phyloP scores from a whole-genome alignment of 1,140 invertebrate genomes.

The Trichoplusia ni region DNA sequence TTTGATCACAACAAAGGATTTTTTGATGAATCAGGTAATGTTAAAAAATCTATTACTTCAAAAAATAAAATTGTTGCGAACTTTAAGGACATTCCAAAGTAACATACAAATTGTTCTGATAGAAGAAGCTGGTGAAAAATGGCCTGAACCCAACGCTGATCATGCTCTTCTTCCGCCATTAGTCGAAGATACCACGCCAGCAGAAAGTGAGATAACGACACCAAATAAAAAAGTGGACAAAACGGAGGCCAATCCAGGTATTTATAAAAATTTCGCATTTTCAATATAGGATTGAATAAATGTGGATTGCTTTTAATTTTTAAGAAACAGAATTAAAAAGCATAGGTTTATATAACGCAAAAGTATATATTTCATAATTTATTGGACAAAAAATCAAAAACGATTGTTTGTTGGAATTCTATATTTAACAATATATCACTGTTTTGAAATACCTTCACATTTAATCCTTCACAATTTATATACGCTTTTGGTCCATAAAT shows the following conservation, averaged over 20 bases:
- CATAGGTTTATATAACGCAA: too few relatives aligned
- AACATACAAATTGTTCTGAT: too few relatives aligned
- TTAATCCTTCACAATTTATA: conserved; percentile 8
- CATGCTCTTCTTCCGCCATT: conserved; percentile 41
- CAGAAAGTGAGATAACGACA: conserved; percentile 25
- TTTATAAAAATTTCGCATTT: too few relatives aligned
- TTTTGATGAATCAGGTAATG: conserved; percentile 62
- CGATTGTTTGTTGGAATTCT: too few relatives aligned
- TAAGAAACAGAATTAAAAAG: too few relatives aligned
- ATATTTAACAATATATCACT: too few relatives aligned
- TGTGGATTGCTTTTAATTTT: too few relatives aligned
- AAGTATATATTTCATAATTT: too few relatives aligned
- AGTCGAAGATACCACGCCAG: conserved; percentile 26
- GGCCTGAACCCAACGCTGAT: conserved; percentile 53
- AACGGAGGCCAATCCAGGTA: conserved; percentile 6
- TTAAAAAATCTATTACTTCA: conserved; percentile 1
- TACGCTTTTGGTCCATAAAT: conserved; percentile 1
- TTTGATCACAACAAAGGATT: conserved; percentile 37
- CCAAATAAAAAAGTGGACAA: conserved; percentile 13
- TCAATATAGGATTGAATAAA: too few relatives aligned
- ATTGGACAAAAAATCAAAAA: too few relatives aligned
- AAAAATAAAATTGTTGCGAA: too few relatives aligned
- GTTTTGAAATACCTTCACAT: neutral
- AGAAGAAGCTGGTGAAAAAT: conserved; percentile 57
- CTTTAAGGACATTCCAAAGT: too few relatives aligned